Evolutionary conservation across 2,888 invertebrate species (phyloP).

Genomic region (Tinea pellionella): DNA sequence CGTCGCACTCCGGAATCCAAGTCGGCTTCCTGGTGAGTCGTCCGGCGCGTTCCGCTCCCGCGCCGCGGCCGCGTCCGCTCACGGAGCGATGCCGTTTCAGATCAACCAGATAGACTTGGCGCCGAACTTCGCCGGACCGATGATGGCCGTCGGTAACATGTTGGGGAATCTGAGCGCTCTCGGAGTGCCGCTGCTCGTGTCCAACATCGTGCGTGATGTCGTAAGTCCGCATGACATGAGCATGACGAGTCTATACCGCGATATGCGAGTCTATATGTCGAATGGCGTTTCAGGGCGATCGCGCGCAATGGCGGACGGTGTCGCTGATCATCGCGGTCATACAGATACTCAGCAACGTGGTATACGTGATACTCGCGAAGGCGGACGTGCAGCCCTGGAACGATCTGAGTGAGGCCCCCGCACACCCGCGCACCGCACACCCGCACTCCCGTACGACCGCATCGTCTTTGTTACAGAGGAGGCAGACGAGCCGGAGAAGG

Average conservation of each 20-base stretch:
- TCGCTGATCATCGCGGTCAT: conserved; percentile 75
- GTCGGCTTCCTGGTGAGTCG: conserved; percentile 70
- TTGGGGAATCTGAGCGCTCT: conserved; percentile 77
- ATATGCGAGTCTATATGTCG: no score
- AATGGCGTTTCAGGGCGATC: conserved; percentile 32
- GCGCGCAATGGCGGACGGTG: conserved; percentile 72
- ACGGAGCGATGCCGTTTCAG: conserved; percentile 35
- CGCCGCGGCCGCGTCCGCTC: not conserved
- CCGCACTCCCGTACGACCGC: no score
- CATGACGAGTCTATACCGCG: no score
- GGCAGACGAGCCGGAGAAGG: no score
- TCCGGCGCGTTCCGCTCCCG: not conserved
- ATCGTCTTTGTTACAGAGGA: no score
- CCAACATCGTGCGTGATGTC: conserved; percentile 72
- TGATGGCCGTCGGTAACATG: conserved; percentile 85
- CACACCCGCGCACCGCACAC: no score
- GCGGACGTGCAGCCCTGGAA: conserved; percentile 80
- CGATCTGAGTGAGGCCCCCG: no score
- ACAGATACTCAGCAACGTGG: conserved; percentile 72
- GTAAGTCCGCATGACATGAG: no score
- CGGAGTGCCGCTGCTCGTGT: conserved; percentile 76
- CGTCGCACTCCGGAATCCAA: conserved; percentile 70
- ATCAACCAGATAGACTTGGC: conserved; percentile 84
- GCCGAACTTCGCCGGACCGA: conserved; percentile 81
- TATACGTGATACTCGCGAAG: conserved; percentile 75